phyloP scores from a whole-genome alignment of 2,888 invertebrate species.

The Cephus nigrinus region DNA sequence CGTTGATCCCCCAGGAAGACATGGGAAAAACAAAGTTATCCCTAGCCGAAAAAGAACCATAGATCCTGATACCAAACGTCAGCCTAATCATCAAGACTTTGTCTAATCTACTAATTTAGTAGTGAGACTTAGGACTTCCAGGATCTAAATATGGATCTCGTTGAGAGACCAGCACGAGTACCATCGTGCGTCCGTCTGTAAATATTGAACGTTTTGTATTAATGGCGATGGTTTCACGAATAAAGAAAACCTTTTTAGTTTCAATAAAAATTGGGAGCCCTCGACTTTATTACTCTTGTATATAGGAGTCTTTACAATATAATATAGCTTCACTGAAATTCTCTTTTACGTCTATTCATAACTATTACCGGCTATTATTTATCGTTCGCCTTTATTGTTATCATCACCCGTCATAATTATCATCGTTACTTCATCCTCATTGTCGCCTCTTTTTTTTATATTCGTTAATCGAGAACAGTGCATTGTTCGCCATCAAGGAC shows the following conservation, averaged over 20 bases:
- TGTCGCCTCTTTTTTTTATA: conserved; percentile 8
- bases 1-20: conserved; percentile 58
- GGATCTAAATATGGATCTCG: not conserved
- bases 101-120: too few relatives aligned
- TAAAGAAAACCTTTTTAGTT: conserved; percentile 34
- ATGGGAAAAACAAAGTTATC: conserved; percentile 38
- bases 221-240: conserved; percentile 8
- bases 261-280: conserved; percentile 60
- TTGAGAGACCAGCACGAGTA: not conserved
- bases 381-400: conserved; percentile 47
- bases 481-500: not conserved
- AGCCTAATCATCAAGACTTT: too few relatives aligned
- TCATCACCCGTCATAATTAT: conserved; percentile 32
- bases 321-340: conserved; percentile 54
- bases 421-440: conserved; percentile 30
- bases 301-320: conserved; percentile 62
- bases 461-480: not conserved
- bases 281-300: conserved; percentile 61
- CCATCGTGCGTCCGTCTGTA: not conserved
- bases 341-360: conserved; percentile 37
- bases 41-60: conserved; percentile 45
- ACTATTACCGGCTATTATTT: conserved; percentile 28
- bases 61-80: conserved; percentile 14
- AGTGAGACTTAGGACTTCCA: too few relatives aligned
- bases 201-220: not conserved